Percentiles rank a stretch among this genome's conserved stretches.
These are phyloP conservation scores for Hoplodrina ambigua DNA, from an alignment of 2,888 invertebrate species.

Conservation along the genomic window DNA sequence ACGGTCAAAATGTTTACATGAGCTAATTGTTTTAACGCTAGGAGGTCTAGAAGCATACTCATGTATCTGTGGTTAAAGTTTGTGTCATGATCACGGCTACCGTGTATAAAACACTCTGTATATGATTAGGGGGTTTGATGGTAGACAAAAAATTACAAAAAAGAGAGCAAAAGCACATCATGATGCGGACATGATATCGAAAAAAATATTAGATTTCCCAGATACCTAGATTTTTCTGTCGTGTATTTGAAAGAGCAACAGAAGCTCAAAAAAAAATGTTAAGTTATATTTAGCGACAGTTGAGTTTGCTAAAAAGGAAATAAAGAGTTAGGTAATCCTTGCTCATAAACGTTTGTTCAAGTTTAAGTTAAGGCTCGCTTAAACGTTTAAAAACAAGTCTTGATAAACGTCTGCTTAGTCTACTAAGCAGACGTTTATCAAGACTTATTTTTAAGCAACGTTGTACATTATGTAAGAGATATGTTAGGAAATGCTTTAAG, in stretches of 20 bases:
- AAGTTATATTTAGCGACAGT: neutral
- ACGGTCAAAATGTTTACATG: no score
- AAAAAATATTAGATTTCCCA: no score
- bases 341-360: neutral
- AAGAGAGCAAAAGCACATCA: no score
- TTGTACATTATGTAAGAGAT: neutral
- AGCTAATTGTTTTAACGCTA: no score
- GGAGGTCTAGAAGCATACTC: no score
- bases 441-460: neutral
- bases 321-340: neutral
- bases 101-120: slow-evolving; percentile 31
- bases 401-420: neutral
- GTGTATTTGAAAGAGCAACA: neutral
- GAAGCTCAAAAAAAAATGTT: neutral
- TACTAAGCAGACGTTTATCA: no score
- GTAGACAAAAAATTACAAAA: no score
- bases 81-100: no score
- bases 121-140: slow-evolving; percentile 22
- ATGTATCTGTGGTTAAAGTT: no score
- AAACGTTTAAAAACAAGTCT: no score
- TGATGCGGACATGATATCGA: no score
- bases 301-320: neutral
- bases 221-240: neutral
- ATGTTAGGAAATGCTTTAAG: neutral
- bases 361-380: no score